Conservation (phyloP, 2,113 vertebrate species). For the Heterotis niloticus region DNA sequence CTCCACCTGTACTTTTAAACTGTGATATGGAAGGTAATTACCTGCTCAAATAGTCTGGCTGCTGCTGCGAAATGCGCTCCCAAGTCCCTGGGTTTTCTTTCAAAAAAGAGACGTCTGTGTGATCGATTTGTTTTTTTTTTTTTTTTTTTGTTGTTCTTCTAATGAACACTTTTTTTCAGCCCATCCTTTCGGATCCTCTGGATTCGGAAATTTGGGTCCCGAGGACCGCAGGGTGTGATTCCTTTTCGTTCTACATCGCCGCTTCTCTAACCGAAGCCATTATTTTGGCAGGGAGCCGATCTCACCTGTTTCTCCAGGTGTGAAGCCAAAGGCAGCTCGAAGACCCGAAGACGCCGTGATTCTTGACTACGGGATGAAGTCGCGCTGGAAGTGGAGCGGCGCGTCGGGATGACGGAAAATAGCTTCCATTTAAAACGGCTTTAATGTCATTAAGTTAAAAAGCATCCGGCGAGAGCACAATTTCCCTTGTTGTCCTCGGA, state of each 20-base stretch:
- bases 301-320: not conserved
- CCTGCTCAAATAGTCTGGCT: not conserved
- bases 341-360: not conserved
- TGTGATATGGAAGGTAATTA: conserved; percentile 1
- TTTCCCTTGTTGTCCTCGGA: not conserved
- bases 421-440: no score
- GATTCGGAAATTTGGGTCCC: no score
- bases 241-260: no score
- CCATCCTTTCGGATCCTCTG: not conserved
- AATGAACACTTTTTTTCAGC: not conserved
- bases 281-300: no score
- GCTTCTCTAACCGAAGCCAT: no score
- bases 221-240: no score
- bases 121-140: no score
- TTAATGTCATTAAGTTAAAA: not conserved
- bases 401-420: no score
- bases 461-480: not conserved
- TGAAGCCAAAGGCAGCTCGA: not conserved
- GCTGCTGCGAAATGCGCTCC: not conserved
- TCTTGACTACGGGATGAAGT: no score
- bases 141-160: no score
- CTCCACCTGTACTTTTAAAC: not conserved
- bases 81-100: not conserved
- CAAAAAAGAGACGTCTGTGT: no score
- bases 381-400: no score